Evolutionary conservation across 2,888 invertebrate genomes (phyloP).

Genomic region (Eupelmus urozonus): DNA sequence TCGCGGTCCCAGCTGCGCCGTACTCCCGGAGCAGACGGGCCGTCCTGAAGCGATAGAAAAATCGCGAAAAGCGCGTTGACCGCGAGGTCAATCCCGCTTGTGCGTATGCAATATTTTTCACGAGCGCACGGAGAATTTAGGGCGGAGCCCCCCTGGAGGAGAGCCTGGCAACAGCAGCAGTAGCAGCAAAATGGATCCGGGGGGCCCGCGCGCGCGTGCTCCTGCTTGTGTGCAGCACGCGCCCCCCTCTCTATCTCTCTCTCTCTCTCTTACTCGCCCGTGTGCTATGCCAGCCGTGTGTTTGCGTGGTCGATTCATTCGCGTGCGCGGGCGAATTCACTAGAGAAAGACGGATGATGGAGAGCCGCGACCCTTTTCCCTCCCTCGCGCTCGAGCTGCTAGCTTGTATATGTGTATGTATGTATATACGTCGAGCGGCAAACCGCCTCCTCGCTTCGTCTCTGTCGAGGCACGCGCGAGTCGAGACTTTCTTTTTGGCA

Average conservation of each 20-base stretch:
- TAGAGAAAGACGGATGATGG: conserved; percentile 21
- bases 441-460: conserved; percentile 27
- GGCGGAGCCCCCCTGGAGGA: conserved; percentile 63
- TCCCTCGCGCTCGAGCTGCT: not conserved
- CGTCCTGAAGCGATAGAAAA: not conserved
- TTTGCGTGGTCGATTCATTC: conserved; percentile 58
- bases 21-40: not conserved
- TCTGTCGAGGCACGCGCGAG: conserved; percentile 17
- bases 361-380: conserved; percentile 25
- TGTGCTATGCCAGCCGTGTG: conserved; percentile 31
- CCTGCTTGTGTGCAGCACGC: conserved; percentile 13
- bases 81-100: not conserved
- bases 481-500: conserved; percentile 54
- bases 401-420: not conserved
- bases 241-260: conserved; percentile 11
- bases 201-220: conserved; percentile 8
- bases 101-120: not conserved
- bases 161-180: conserved; percentile 61
- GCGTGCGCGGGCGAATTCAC: conserved; percentile 46
- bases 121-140: conserved; percentile 56
- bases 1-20: conserved; percentile 25
- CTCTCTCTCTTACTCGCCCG: conserved; percentile 31
- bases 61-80: not conserved
- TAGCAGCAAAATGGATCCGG: conserved; percentile 24
- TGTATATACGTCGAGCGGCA: too few species aligned